Evolutionary conservation across 2,797 vertebrate species (phyloP), one percentile per base, ranked within the genome.

Genomic region (Gymnodraco acuticeps): DNA sequence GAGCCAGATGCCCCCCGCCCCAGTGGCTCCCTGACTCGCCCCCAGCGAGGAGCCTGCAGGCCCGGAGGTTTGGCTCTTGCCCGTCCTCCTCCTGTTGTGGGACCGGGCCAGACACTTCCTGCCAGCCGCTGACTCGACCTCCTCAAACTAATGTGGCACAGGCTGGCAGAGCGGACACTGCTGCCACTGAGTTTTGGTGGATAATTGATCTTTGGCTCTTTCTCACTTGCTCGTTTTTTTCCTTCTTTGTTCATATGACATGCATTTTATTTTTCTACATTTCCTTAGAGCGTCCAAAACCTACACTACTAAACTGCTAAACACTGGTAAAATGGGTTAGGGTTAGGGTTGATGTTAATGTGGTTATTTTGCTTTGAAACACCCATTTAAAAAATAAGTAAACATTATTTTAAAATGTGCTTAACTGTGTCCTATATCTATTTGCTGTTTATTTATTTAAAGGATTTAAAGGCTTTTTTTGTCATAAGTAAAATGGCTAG

Each of bases 121-220:
- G 91, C 87, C 89, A 88, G 84, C 82, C 76, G 72, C 78, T 89
- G 86, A 87, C 89, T 80, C 73, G 92, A 94, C 91, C 94, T 87
- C 88, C 90, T 95, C 93, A 94, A 94, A 94, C 85, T 94, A 88
- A 94, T 89, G 88, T 78, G 86, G 84, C 84, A 83, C 80, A 64
- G 78, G 82, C 88, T 91, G 87, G 88, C 83, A 89, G 88, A 90
- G 92, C 63, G 77, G 90, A 89, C 85, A 84, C 81, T 81, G 87
- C 70, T 83, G 86, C 87, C 62, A 61, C 82, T 33, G 82, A 48
- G 73, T 78, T 83, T 86, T 80, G 79, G 71, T 58, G 51, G 65
- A 85, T 11, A 89, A 80, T 55, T 3, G 12, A 88, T 75, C 78
- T 80, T 54, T 84, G 75, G 50, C 70, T 74, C 45, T 75, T 82